phyloP scores from a whole-genome alignment of 1,140 invertebrate genomes.

The Drosophila bocki region DNA sequence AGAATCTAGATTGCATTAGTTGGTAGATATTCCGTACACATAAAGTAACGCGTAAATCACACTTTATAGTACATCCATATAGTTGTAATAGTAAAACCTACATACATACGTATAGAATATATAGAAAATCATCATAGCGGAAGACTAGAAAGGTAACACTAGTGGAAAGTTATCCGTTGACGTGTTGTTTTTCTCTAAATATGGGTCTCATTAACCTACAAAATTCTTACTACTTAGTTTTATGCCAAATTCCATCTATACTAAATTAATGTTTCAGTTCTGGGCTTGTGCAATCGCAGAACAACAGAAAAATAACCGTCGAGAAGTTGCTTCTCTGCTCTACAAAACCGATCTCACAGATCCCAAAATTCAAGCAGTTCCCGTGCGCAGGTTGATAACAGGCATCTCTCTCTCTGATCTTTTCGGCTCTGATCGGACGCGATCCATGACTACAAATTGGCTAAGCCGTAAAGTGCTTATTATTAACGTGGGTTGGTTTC shows the following conservation, averaged over 20 bases:
- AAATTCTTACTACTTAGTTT: slow-evolving; percentile 62
- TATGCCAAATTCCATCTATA: slow-evolving; percentile 51
- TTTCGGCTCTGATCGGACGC: neutral
- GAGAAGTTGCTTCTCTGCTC: slow-evolving; percentile 57
- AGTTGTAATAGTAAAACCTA: slow-evolving; percentile 39
- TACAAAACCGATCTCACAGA: slow-evolving; percentile 55
- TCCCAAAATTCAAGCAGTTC: slow-evolving; percentile 53
- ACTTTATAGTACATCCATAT: slow-evolving; percentile 52
- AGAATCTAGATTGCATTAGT: slow-evolving; percentile 71
- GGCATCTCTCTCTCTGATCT: neutral
- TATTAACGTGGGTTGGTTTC: slow-evolving; percentile 10
- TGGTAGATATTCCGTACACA: slow-evolving; percentile 55
- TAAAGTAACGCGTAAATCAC: slow-evolving; percentile 74
- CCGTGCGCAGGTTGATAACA: slow-evolving; percentile 4
- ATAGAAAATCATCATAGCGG: slow-evolving; percentile 70
- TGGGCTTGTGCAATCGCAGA: slow-evolving; percentile 41
- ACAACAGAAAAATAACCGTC: slow-evolving; percentile 48
- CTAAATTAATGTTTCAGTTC: slow-evolving; percentile 32
- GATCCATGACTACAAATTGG: slow-evolving; percentile 14
- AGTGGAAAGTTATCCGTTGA: slow-evolving; percentile 77
- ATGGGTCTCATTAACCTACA: slow-evolving; percentile 27
- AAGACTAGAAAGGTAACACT: slow-evolving; percentile 82
- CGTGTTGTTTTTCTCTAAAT: slow-evolving; percentile 41
- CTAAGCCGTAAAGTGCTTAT: slow-evolving; percentile 14
- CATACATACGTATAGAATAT: slow-evolving; percentile 35